phyloP scores from a whole-genome alignment of 92 coral and sea anemone genomes.

The Parazoanthus atlanticus region DNA sequence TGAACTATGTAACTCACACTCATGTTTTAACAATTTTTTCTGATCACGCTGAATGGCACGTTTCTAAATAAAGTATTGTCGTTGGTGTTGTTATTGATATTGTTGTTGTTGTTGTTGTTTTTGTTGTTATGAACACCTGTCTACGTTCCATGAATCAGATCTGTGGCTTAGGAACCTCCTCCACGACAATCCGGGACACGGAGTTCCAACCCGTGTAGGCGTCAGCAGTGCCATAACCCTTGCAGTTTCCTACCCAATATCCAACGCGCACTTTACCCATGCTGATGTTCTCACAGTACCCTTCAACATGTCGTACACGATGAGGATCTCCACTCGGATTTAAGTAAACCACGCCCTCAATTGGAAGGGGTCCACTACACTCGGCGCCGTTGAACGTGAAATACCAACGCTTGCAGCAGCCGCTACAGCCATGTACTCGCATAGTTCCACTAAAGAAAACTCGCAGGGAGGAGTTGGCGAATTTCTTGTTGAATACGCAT shows the following conservation, averaged over 20 bases:
- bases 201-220: slow-evolving; percentile 33
- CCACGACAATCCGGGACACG: slow-evolving; percentile 44
- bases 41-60: too few species aligned
- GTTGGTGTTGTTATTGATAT: too few species aligned
- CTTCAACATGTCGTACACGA: slow-evolving; percentile 29
- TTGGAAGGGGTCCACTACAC: slow-evolving; percentile 5
- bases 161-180: slow-evolving; percentile 27
- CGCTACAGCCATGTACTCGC: neutral
- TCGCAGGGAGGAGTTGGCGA: neutral
- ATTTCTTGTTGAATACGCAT: neutral
- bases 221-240: slow-evolving; percentile 14
- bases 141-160: neutral
- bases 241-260: slow-evolving; percentile 37
- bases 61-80: too few species aligned
- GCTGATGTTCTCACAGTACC: slow-evolving; percentile 21
- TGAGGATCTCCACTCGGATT: neutral
- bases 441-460: neutral
- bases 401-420: neutral
- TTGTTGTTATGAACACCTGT: too few species aligned
- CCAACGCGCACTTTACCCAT: slow-evolving; percentile 38
- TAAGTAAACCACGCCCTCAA: slow-evolving; percentile 38
- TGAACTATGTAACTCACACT: neutral
- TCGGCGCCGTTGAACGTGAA: neutral
- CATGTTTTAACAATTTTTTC: too few species aligned
- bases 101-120: too few species aligned